Conservation (phyloP, 2,113 vertebrate species). For the Carassius auratus region DNA sequence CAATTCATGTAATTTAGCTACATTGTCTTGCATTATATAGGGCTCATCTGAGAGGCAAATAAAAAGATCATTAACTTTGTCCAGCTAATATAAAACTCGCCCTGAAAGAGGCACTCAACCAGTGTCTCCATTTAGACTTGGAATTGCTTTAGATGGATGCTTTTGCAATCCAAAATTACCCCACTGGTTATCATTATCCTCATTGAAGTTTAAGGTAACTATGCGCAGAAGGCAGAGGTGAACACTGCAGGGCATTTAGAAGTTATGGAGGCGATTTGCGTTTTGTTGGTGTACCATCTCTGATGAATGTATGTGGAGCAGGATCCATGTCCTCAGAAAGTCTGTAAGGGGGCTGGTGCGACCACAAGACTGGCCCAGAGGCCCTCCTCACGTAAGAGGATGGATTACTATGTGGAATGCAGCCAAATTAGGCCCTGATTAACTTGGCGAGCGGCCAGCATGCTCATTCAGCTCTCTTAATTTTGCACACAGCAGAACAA, state of each 20-base stretch:
- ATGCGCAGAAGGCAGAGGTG: background rate
- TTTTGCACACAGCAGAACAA: slow-evolving; percentile 31
- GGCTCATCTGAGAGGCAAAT: slow-evolving; percentile 55
- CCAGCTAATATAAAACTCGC: slow-evolving; percentile 58
- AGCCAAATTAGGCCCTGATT: slow-evolving; percentile 52
- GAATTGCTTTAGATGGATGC: slow-evolving; percentile 36
- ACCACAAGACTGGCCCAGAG: slow-evolving; percentile 49
- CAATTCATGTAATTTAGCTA: slow-evolving; percentile 49
- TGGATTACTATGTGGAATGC: slow-evolving; percentile 22
- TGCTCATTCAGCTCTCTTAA: slow-evolving; percentile 29
- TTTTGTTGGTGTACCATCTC: background rate
- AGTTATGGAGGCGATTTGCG: background rate
- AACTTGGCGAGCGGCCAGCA: slow-evolving; percentile 42
- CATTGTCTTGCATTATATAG: slow-evolving; percentile 57
- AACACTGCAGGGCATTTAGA: background rate
- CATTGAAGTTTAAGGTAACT: slow-evolving; percentile 10
- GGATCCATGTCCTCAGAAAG: slow-evolving; percentile 40
- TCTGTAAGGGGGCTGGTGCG: slow-evolving; percentile 28
- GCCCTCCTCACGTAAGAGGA: slow-evolving; percentile 16
- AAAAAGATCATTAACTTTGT: slow-evolving; percentile 59
- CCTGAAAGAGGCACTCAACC: slow-evolving; percentile 28
- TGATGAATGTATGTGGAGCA: slow-evolving; percentile 33
- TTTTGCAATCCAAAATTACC: slow-evolving; percentile 1
- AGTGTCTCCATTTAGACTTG: slow-evolving; percentile 44
- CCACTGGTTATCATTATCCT: slow-evolving; percentile 3